Conservation (phyloP, 2,888 invertebrate genomes). For the Malthinus seriepunctatus region DNA sequence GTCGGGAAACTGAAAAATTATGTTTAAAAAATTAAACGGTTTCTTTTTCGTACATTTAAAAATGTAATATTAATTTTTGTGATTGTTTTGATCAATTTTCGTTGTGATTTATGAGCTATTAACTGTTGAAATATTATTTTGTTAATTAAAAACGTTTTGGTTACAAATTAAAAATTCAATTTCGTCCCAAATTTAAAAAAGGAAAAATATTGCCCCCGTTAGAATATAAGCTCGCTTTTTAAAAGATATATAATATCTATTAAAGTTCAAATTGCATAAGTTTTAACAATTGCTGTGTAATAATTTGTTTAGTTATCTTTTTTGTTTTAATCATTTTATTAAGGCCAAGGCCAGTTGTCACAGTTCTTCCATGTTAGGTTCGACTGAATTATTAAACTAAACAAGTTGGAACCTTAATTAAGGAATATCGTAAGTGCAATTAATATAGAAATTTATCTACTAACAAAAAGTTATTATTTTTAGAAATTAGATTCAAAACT, state of each 20-base stretch:
- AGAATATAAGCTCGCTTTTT: background rate
- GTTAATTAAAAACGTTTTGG: too few species aligned
- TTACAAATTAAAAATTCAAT: too few species aligned
- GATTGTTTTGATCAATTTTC: slow-evolving; percentile 8
- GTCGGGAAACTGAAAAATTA: slow-evolving; percentile 24
- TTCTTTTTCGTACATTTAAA: slow-evolving; percentile 3
- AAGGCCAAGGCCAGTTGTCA: slow-evolving; percentile 55
- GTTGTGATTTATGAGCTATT: slow-evolving; percentile 13
- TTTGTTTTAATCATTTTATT: slow-evolving; percentile 51
- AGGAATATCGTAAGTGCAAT: slow-evolving; percentile 52
- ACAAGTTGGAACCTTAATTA: slow-evolving; percentile 34
- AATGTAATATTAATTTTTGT: too few species aligned
- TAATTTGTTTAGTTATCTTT: slow-evolving; percentile 35
- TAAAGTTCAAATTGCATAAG: slow-evolving; percentile 25
- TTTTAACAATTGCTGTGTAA: slow-evolving; percentile 27
- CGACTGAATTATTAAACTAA: slow-evolving; percentile 22
- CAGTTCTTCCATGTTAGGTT: slow-evolving; percentile 51
- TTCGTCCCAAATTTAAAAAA: background rate
- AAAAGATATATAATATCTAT: slow-evolving; percentile 32
- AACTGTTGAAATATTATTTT: background rate
- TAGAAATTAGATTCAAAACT: slow-evolving; percentile 33
- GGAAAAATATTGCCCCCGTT: background rate
- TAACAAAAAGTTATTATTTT: slow-evolving; percentile 47
- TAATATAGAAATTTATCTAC: slow-evolving; percentile 53
- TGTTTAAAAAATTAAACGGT: slow-evolving; percentile 24